phyloP scores from a whole-genome alignment of 2,113 vertebrate genomes.

The Corythoichthys intestinalis region DNA sequence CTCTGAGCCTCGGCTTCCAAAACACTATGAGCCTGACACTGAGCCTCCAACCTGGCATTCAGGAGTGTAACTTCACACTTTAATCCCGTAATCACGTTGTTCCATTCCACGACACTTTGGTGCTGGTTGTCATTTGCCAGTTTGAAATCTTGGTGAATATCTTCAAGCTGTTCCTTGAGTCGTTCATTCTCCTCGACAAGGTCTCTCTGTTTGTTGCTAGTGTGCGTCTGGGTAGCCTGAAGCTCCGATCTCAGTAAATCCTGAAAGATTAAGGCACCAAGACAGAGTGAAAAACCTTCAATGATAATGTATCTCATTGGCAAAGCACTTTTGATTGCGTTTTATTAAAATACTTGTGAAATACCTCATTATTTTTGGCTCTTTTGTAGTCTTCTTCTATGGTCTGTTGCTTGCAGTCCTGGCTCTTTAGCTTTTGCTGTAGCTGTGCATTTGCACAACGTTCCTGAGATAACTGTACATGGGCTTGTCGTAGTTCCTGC shows the following conservation, averaged over 20 bases:
- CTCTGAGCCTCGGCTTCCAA: conserved; percentile 79
- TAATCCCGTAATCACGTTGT: conserved; percentile 74
- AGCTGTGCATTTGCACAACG: conserved; percentile 79
- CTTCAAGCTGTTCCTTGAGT: conserved; percentile 81
- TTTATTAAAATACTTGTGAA: not conserved
- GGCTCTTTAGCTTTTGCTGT: conserved; percentile 80
- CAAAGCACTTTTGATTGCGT: too few relatives aligned
- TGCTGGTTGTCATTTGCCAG: conserved; percentile 80
- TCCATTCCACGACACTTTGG: conserved; percentile 79
- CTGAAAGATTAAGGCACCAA: conserved; percentile 69
- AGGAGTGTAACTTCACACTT: conserved; percentile 76
- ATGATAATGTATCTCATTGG: too few relatives aligned
- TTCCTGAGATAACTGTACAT: conserved; percentile 80
- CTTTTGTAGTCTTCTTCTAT: conserved; percentile 76
- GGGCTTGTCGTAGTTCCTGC: conserved; percentile 80
- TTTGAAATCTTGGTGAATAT: conserved; percentile 79
- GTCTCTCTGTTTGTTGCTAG: conserved; percentile 76
- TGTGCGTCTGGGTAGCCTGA: conserved; percentile 67
- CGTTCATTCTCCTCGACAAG: conserved; percentile 79
- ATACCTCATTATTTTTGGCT: conserved; percentile 78
- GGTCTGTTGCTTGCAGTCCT: conserved; percentile 82
- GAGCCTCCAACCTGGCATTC: conserved; percentile 77
- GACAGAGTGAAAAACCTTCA: too few relatives aligned
- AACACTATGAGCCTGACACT: conserved; percentile 77
- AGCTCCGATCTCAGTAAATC: conserved; percentile 81